Conservation (phyloP, 2,797 vertebrate species). For the Coranthus polyacanthus region DNA sequence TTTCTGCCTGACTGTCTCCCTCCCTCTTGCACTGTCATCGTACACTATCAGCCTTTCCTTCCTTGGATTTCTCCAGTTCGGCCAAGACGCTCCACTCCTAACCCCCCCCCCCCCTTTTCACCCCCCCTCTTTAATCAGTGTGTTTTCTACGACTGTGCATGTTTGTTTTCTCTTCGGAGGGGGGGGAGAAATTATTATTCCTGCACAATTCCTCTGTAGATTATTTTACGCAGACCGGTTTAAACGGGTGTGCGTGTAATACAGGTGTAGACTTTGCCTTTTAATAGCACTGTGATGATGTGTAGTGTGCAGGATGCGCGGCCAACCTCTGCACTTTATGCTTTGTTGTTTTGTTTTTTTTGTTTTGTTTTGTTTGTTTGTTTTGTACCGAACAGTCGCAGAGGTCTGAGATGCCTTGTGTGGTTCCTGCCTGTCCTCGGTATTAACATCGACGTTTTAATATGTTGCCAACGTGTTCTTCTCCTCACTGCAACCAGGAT, state of each 20-base stretch:
- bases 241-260: slow-evolving; percentile 18
- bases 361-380: slow-evolving; percentile 2
- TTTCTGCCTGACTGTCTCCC: slow-evolving; percentile 2
- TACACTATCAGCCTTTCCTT: neutral
- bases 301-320: slow-evolving; percentile 3
- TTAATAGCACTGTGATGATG: slow-evolving; percentile 41
- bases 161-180: slow-evolving; percentile 20
- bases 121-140: slow-evolving; percentile 9
- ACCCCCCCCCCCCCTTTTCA: no score
- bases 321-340: slow-evolving; percentile 4
- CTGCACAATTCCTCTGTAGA: slow-evolving; percentile 12
- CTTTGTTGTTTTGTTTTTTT: slow-evolving; percentile 6
- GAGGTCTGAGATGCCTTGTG: neutral
- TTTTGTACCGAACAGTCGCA: neutral
- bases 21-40: slow-evolving; percentile 20
- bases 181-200: slow-evolving; percentile 27
- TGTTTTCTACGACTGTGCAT: slow-evolving; percentile 16
- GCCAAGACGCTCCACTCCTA: neutral
- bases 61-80: neutral
- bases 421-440: neutral
- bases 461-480: slow-evolving; percentile 27
- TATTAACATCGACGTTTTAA: slow-evolving; percentile 9
- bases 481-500: slow-evolving; percentile 24
- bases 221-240: slow-evolving; percentile 2
- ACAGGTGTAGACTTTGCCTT: slow-evolving; percentile 40